Evolutionary conservation across 2,888 invertebrate species (phyloP), one percentile per base, ranked within the genome.

Genomic region (Halictus ligatus): DNA sequence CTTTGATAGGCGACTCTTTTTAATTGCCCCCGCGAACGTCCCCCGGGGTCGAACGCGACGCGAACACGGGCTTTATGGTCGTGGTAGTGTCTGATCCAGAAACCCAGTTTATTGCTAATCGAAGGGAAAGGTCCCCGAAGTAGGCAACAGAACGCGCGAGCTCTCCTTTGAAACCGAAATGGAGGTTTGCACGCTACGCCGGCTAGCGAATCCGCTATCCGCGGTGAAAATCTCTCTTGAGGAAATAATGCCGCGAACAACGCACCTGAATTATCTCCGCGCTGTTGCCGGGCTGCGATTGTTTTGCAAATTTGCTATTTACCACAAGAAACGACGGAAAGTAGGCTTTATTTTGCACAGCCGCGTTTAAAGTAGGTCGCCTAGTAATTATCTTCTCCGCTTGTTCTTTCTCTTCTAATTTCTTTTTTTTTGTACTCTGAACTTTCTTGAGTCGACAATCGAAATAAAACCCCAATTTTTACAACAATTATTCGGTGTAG

Each of bases 111-210:
- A 67, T 13, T 21, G 29, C 40, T 40, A 80, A 43, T 58, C 50
- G 21, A 75, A 43, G 43, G 73, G 58, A 15, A 48, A 40, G 75
- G 43, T 76, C 64, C 48, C n/a, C 21, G n/a, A 43, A 67, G 75
- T 67, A 64, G 46, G 43, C 13, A 29, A 21, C 48, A 12, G 48
- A 64, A 35, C 48, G 48, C 25, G 25, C 12, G 25, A 43, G 60
- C 6, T 46, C 60, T 18, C 25, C 58, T 75, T 40, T 60, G 46
- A 43, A 50, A 46, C 29, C 25, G 12, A 46, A 25, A 21, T 29
- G 18, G 8, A 60, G 60, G 43, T 25, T 60, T 43, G 5, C 13
- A 35, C 18, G 43, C 60, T 60, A 25, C 60, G 67, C 8, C 35
- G 35, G 35, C 18, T 13, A 18, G 60, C 67, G 18, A 35, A 21